phyloP scores from a whole-genome alignment of 2,797 vertebrate species.

The Sebastolobus alascanus region DNA sequence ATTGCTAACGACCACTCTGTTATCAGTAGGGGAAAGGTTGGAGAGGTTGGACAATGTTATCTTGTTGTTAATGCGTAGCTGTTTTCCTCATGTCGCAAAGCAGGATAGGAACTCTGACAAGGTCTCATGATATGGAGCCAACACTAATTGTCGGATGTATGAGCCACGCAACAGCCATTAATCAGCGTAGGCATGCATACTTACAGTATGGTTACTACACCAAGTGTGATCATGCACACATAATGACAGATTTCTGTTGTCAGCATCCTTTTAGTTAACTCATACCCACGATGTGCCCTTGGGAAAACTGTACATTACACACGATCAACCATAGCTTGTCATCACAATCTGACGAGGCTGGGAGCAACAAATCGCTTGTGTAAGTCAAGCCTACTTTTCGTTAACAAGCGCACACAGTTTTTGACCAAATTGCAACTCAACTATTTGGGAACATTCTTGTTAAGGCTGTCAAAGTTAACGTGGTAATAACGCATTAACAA shows the following conservation, averaged over 20 bases:
- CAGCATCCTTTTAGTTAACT: constrained; percentile 12
- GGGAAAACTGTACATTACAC: constrained; percentile 1
- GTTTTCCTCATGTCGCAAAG: constrained; percentile 56
- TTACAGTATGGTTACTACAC: neutral
- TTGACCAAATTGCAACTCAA: neutral
- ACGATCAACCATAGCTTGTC: neutral
- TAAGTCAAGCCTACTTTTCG: constrained; percentile 1
- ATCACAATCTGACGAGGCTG: neutral
- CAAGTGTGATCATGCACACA: neutral
- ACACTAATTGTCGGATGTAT: constrained; percentile 33
- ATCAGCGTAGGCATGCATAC: constrained; percentile 1
- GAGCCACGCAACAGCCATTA: constrained; percentile 19
- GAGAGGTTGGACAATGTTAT: constrained; percentile 78
- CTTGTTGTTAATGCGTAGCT: constrained; percentile 51
- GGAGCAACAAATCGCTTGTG: neutral
- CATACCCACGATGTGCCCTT: neutral
- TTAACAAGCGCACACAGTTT: neutral
- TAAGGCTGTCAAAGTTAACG: too few relatives aligned
- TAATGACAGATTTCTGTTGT: neutral
- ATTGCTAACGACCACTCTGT: constrained; percentile 25
- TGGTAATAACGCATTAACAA: too few relatives aligned
- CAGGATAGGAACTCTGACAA: constrained; percentile 58
- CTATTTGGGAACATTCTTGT: neutral
- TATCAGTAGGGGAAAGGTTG: constrained; percentile 69
- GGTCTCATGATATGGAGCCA: constrained; percentile 53